Evolutionary conservation across 1,140 invertebrate species (phyloP).

Genomic region (Teleopsis dalmanni): DNA sequence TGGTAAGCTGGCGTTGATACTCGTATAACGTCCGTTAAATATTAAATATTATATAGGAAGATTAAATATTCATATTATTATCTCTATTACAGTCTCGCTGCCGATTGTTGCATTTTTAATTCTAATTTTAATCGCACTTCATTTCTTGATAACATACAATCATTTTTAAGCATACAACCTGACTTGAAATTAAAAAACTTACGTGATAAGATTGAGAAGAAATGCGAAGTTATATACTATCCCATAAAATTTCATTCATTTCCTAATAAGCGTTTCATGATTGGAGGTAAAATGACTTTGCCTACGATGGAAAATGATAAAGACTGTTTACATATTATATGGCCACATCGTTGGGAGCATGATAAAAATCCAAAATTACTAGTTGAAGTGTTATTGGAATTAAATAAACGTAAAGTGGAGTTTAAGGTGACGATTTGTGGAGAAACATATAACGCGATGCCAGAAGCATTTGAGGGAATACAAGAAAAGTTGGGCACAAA

Average conservation of each 20-base stretch:
- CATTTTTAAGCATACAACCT: conserved; percentile 60
- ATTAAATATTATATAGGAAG: not conserved
- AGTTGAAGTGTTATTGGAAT: conserved; percentile 50
- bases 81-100: conserved; percentile 54
- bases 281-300: conserved; percentile 12
- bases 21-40: not conserved
- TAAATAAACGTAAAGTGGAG: conserved; percentile 50
- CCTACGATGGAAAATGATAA: conserved; percentile 8
- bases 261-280: conserved; percentile 20
- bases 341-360: conserved; percentile 76
- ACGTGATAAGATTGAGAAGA: conserved; percentile 50
- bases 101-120: conserved; percentile 66
- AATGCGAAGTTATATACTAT: conserved; percentile 61
- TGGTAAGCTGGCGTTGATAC: conserved; percentile 48
- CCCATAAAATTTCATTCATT: conserved; percentile 50
- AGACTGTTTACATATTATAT: conserved; percentile 56
- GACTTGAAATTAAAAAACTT: conserved; percentile 55
- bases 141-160: conserved; percentile 56
- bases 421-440: conserved; percentile 56
- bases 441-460: conserved; percentile 41
- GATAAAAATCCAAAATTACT: conserved; percentile 67
- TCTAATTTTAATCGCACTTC: conserved; percentile 62
- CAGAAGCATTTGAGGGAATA: conserved; percentile 50
- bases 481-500: conserved; percentile 47
- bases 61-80: not conserved